Base-by-base conservation (phyloP, 2,113 vertebrate species). In the Melanostigma gelatinosum region DNA sequence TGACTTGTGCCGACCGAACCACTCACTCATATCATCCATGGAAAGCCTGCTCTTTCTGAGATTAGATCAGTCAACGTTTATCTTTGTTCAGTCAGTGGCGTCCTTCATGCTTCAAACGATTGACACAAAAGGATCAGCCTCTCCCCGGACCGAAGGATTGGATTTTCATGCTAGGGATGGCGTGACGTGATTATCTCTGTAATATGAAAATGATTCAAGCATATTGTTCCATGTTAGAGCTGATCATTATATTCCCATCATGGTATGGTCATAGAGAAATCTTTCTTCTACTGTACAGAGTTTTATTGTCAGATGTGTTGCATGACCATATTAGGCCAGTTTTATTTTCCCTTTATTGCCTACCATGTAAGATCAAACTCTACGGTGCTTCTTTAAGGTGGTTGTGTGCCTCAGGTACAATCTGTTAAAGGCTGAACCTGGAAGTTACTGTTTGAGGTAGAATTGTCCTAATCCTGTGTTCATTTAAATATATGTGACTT, bases 11-110 rank as follows among this genome's bases (percentile, higher is more conserved):
- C 57, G 68, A 74, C 60, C 16, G 29, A 73, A 72, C 68, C 85
- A 73, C 73, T 83, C 81, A 65, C 57, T 75, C 80, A 50, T 65
- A 72, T 74, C 16, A 62, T 77, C 18, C 52, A 66, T 38, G 48
- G 60, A 75, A 71, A 60, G 29, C 62, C 58, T 50, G 62, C 79
- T 74, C 78, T 73, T 36, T n/a, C 55, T 6, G 76, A 69, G 83
- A 90, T 90, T 82, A 83, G 38, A 82, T 79, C 75, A 63, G 84
- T 81, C 77, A 86, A 42, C 60, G 62, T 82, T 75, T 71, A 62
- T 88, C 76, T 80, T 66, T 69, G 55, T 40, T 80, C 79, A 72
- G 40, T 72, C 66, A 40, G 52, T 71, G 20, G 61, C 1, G 16
- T 75, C 66, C 46, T 74, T 80, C 75, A 82, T 66, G 81, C 75